phyloP scores from a whole-genome alignment of 2,797 vertebrate genomes.

The Pseudochirops cupreus region DNA sequence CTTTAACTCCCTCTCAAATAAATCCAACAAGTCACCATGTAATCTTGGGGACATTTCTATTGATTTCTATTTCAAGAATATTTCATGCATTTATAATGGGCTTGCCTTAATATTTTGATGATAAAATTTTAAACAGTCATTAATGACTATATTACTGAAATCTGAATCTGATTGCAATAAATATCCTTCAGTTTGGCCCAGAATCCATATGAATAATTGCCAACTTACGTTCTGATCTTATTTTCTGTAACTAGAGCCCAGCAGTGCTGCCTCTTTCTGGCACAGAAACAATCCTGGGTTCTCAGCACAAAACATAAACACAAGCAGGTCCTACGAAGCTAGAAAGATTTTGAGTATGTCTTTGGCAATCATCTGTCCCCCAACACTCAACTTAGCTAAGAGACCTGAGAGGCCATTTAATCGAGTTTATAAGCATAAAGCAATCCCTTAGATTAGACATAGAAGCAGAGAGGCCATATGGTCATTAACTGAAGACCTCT shows the following conservation, averaged over 20 bases:
- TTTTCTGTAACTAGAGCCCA: background rate
- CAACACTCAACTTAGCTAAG: background rate
- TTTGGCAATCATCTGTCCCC: background rate
- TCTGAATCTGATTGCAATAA: background rate
- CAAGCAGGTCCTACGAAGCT: background rate
- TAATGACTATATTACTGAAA: background rate
- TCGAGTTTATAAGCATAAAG: background rate
- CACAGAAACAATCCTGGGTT: background rate
- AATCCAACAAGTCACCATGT: background rate
- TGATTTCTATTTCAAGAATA: constrained; percentile 37
- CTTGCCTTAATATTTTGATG: background rate
- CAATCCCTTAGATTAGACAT: background rate
- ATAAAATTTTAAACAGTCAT: background rate
- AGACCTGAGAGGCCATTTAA: background rate
- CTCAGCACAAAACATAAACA: background rate
- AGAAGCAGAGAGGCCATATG: background rate
- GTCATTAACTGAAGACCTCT: background rate
- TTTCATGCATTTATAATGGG: background rate
- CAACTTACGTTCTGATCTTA: background rate
- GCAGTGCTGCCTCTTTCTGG: background rate
- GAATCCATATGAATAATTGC: background rate
- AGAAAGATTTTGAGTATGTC: background rate
- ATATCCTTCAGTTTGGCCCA: background rate
- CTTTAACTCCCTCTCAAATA: background rate
- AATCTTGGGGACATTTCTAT: constrained; percentile 12